Base-by-base conservation (phyloP, 1,140 invertebrate genomes). In the Caerostris darwini region DNA sequence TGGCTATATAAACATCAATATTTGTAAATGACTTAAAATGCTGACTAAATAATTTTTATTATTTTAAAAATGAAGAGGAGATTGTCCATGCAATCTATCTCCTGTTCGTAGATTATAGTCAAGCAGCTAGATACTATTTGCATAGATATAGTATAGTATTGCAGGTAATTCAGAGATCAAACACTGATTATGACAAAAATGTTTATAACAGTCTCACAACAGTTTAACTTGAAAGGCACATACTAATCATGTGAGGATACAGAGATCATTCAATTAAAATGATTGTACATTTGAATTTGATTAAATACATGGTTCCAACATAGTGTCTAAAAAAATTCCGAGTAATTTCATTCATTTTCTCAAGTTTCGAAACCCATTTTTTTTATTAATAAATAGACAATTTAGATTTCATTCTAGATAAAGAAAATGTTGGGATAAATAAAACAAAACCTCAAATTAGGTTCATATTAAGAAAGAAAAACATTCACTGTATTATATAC, bases 11-110 rank as follows among this genome's bases (percentile, higher is more conserved):
- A 50, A 77, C 71, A 50, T 12, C 34, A 34, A 34, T 77, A 77
- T 77, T 50, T 12, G 34, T 77, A 77, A 77, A 77, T 77, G 71
- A 77, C 34, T 77, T 77, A 50, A 77, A 77, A 77, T 50, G 71
- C 34, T 77, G 71, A 77, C 34, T 50, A 71, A 71, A 10, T 71
- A 12, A 67, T 67, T 34, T 34, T 0, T 34, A 34, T 34, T 34
- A 34, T n/a, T 67, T 8, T 50, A 53, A 8, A 77, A 77, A 67
- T 50, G 71, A 77, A 77, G 34, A 77, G 50, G 71, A 77, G 71
- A 77, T 53, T 53, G 71, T 77, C 71, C 34, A 77, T 77, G 71
- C 71, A 50, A 50, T 5, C 10, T 8, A 53, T 77, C 71, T 77
- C 69, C 69, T 50, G 7, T 77, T 77, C 50, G 53, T 53, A 77